phyloP scores from a whole-genome alignment of 2,797 vertebrate species.

The Sylvia borin region DNA sequence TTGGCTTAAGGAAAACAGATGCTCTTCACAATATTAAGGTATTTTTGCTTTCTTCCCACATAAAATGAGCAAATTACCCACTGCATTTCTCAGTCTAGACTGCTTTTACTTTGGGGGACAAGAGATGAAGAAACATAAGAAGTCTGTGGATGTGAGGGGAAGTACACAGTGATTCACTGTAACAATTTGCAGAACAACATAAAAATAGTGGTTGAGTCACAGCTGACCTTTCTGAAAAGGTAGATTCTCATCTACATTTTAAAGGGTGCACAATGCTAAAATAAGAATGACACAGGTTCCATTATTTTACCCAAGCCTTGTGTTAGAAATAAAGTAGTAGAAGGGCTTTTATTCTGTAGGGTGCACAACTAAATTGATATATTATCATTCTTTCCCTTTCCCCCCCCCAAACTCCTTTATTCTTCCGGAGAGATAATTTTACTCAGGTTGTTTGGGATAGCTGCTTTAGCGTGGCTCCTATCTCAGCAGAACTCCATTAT shows the following conservation, averaged over 20 bases:
- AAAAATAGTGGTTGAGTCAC: slow-evolving; percentile 61
- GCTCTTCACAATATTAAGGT: background rate
- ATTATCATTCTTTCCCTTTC: background rate
- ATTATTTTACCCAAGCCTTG: background rate
- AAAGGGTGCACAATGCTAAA: background rate
- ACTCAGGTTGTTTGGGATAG: background rate
- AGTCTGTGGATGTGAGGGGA: background rate
- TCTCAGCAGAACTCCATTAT: background rate
- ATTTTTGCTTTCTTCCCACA: slow-evolving; percentile 20
- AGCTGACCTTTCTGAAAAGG: slow-evolving; percentile 44
- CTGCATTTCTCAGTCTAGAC: slow-evolving; percentile 15
- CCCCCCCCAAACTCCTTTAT: fast-evolving
- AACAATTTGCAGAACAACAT: slow-evolving; percentile 43
- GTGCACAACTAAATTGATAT: background rate
- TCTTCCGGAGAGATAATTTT: background rate
- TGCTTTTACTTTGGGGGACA: slow-evolving; percentile 7
- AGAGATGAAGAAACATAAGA: background rate
- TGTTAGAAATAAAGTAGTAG: background rate
- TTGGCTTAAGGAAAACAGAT: background rate
- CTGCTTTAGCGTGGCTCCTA: fast-evolving
- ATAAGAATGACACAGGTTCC: background rate
- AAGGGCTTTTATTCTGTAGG: background rate
- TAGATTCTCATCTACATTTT: slow-evolving; percentile 31
- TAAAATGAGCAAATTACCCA: background rate
- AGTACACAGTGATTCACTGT: slow-evolving; percentile 53